Evolutionary conservation across 2,888 invertebrate species (phyloP).

Genomic region (Scelioninae gen. 1): DNA sequence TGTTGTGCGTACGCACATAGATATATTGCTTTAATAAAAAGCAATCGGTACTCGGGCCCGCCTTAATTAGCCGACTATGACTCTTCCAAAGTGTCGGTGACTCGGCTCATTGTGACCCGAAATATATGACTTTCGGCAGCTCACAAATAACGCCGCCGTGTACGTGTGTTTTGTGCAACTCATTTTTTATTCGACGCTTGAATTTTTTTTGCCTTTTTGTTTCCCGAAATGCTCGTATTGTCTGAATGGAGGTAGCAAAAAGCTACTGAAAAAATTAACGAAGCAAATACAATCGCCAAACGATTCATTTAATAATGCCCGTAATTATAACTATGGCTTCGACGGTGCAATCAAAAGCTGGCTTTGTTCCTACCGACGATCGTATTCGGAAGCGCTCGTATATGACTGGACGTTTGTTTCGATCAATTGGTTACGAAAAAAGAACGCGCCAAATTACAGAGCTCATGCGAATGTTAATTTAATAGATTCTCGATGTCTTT

Average conservation of each 20-base stretch:
- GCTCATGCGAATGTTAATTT: conserved; percentile 30
- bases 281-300: conserved; percentile 68
- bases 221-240: conserved; percentile 59
- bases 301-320: conserved; percentile 69
- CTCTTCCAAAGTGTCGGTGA: conserved; percentile 71
- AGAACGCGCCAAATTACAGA: conserved; percentile 34
- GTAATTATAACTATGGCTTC: conserved; percentile 62
- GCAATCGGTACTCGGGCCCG: conserved; percentile 72
- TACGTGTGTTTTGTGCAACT: conserved; percentile 61
- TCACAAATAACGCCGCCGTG: conserved; percentile 60
- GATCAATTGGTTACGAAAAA: conserved; percentile 48
- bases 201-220: conserved; percentile 42
- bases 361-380: conserved; percentile 63
- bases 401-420: conserved; percentile 60
- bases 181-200: conserved; percentile 45
- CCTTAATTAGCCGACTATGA: conserved; percentile 76
- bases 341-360: conserved; percentile 59
- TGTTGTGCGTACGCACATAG: conserved; percentile 45
- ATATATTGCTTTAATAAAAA: conserved; percentile 68
- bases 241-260: conserved; percentile 66
- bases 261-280: conserved; percentile 70
- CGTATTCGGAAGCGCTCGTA: conserved; percentile 62
- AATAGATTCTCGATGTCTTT: conserved; percentile 28
- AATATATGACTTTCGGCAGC: conserved; percentile 69
- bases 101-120: conserved; percentile 69